Evolutionary conservation across 2,113 vertebrate genomes (phyloP), one percentile per base, ranked within the genome.

Genomic region (Malurus elegans): DNA sequence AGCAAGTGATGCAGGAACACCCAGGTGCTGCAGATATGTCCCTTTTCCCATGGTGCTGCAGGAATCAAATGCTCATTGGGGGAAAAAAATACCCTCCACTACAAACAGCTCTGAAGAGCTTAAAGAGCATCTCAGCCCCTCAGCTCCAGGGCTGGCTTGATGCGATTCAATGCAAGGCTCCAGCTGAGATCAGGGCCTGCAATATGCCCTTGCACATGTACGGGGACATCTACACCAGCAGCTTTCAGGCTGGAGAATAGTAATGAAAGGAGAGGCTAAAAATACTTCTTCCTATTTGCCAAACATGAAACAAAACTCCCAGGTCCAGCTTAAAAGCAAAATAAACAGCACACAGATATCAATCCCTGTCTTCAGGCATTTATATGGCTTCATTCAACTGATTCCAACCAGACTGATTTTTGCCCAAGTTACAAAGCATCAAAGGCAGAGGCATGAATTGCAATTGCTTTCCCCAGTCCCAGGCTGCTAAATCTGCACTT

Each of bases 31-130:
- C 53, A 40, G 83, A 44, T 23, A 71, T 3, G 60, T 82, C 12
- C 25, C 23, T 64, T 79, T 71, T 15, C 72, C 42, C 34, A n/a
- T 2, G 34, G 34, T 1, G 2, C 50, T 75, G 53, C 0, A 0
- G 47, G 31, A 80, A 72, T 38, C 9, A 60, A 62, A 70, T 5
- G 6, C 42, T 79, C 57, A 51, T 13, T 2, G 5, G 11, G 69
- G 48, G 21, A 69, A 61, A 60, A 69, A 58, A 18, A 40, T 9
- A 36, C 14, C 47, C 25, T 47, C 20, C 8, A 3, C 42, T 74
- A 8, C 44, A 5, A 1, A 14, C 9, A 64, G 48, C 23, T 79
- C 51, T 79, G 61, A 53, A 31, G 29, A 51, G 65, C 23, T 75
- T 54, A 71, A 36, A 54, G 48, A 79, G 32, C 48, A 60, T 54